phyloP scores from a whole-genome alignment of 2,888 invertebrate species.

The Catocala sponsa region DNA sequence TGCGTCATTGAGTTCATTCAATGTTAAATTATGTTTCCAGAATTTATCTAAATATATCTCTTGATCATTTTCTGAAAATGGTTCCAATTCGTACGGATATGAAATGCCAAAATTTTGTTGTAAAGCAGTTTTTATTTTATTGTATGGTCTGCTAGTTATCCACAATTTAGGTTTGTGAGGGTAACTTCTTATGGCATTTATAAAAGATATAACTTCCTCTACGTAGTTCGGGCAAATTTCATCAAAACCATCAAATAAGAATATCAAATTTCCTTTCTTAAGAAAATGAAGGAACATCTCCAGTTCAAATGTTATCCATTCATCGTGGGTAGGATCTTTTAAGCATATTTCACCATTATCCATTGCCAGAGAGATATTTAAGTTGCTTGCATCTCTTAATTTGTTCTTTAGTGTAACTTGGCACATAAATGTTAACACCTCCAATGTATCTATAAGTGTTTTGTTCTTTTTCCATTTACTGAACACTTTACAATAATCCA shows the following conservation, averaged over 20 bases:
- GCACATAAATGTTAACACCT: slow-evolving; percentile 7
- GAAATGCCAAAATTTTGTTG: background rate
- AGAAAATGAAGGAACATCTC: slow-evolving; percentile 2
- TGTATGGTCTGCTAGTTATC: slow-evolving; percentile 8
- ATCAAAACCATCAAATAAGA: slow-evolving; percentile 12
- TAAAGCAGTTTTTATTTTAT: background rate
- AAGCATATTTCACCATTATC: slow-evolving; percentile 5
- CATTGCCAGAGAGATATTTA: background rate
- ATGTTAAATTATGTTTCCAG: background rate
- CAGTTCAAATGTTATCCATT: slow-evolving; percentile 4
- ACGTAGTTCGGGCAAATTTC: slow-evolving; percentile 9
- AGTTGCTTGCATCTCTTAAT: background rate
- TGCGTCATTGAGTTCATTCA: background rate
- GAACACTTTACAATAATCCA: slow-evolving; percentile 10
- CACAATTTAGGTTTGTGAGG: slow-evolving; percentile 1
- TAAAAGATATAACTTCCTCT: slow-evolving; percentile 1
- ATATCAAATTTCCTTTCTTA: background rate
- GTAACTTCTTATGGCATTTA: background rate
- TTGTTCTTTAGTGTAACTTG: slow-evolving; percentile 2
- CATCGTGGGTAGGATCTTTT: background rate
- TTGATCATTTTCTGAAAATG: background rate
- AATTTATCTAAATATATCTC: slow-evolving; percentile 2
- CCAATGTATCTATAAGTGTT: slow-evolving; percentile 2
- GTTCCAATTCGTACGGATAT: background rate
- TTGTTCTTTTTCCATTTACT: slow-evolving; percentile 4